Evolutionary conservation across 2,113 vertebrate genomes (phyloP), one percentile per base, ranked within the genome.

Genomic region (Pedetes capensis): DNA sequence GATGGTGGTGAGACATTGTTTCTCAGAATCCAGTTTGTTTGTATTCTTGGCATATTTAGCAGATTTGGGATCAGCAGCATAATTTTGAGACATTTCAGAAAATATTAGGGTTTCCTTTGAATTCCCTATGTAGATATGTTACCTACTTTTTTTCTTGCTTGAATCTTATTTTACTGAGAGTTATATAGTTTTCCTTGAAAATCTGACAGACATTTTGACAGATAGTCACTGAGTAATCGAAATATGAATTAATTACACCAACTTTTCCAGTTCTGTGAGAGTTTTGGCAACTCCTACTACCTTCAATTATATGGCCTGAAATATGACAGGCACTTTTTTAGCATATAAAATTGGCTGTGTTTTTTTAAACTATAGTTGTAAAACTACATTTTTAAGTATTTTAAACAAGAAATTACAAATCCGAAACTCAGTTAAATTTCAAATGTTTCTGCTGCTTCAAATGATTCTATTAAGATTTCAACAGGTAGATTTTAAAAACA

Each of bases 221-320:
- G 29, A 68, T 80, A 92, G 34, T 90, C 61, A 39, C 61, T 90
- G 14, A 95, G 71, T 61, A 61, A 81, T 42, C 81, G 71, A 87
- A 95, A 76, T 90, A 81, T 76, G 49, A 90, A 82, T 92, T 93
- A 94, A 93, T 78, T 87, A 53, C 12, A 47, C 29, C 53, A 87
- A 64, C 61, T 61, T 72, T 51, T 78, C 44, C 34, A 55, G 29
- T 8, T 81, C 34, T 87, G 53, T 76, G 6, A 87, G 37, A 76
- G 18, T 87, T 89, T 87, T 66, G 81, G 64, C 42, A 97, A 85
- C 82, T 94, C 87, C 64, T 80, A 49, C 72, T 74, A 55, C 37
- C 34, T 87, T 93, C 66, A 11, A 72, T 76, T 87, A 84, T 64
- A 53, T 84, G 72, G n/a, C 55, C 37, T 84, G 16, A 20, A 68